These are phyloP conservation scores for Chauna torquata DNA, from an alignment of 2,113 vertebrate genomes.

Conservation along the genomic window DNA sequence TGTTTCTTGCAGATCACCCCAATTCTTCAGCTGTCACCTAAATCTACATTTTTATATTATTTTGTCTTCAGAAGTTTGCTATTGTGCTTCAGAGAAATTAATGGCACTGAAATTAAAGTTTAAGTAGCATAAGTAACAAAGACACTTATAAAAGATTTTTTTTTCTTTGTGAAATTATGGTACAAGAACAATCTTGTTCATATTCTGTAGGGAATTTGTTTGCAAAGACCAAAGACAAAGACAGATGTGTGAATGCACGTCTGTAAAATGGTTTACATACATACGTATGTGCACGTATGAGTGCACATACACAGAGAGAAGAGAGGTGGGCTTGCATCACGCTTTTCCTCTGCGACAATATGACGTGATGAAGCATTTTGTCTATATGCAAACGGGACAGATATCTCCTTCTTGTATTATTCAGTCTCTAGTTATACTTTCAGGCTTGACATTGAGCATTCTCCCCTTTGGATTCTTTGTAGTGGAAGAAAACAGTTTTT, in stretches of 20 bases:
- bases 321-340: not conserved
- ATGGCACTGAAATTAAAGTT: not conserved
- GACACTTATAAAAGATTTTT: not conserved
- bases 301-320: not conserved
- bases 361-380: not conserved
- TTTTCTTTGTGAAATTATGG: not conserved
- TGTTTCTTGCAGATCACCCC: not conserved
- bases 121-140: constrained; percentile 1
- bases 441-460: not conserved
- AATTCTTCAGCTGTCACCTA: constrained; percentile 5
- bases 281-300: no score
- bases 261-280: not conserved
- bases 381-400: not conserved
- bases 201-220: not conserved
- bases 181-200: not conserved
- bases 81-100: constrained; percentile 27
- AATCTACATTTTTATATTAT: not conserved
- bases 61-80: constrained; percentile 34
- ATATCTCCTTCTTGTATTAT: not conserved
- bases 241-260: not conserved
- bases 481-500: not conserved
- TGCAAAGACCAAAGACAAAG: constrained; percentile 2
- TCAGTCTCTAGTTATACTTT: not conserved
- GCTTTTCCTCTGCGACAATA: not conserved
- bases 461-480: not conserved